Base-by-base conservation (phyloP, 1,140 invertebrate genomes). In the Elysia chlorotica region DNA sequence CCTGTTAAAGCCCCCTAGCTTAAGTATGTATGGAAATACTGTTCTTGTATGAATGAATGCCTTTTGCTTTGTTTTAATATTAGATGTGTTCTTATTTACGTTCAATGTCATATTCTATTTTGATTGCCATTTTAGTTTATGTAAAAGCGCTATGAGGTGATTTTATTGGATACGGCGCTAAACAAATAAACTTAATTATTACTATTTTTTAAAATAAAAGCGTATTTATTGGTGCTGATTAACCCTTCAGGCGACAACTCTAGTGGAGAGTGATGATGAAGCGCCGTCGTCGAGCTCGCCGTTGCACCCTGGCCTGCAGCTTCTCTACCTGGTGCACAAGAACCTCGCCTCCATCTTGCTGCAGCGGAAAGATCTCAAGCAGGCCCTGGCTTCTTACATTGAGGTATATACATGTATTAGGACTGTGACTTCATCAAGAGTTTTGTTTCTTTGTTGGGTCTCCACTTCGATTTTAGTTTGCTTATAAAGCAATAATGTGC, bases 311-410 rank as follows among this genome's bases (percentile, higher is more conserved):
- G 83, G 82, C 28, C 76, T 87, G 5, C 90, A 90, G 1, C 86
- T 94, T 28, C 91, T 92, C 79, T 94, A 93, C 85, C 92, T 92
- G 14, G 92, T 92, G 76, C 90, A 90, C 75, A 91, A 93, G 77
- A 94, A 94, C 85, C 88, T 94, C 41, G 93, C 90, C 0, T 89
- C 86, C 4, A 90, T 93, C 65, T 87, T 90, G 35, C 79, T 88
- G 4, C 83, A 90, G 19, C 83, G 88, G 59, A 85, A 87, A 19
- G 88, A 92, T 62, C 87, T 89, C 61, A 81, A 90, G 21, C 78
- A 87, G 41, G 92, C 92, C 0, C 87, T 92, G 37, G 88, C 91
- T 36, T 89, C 89, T 89, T 88, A 86, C 70, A 75, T 89, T 38
- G 83, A 89, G 85, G 88, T 88, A 36, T 53, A 25, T 14, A 28